A percentile compares a stretch with the other conserved stretches of the same genome.
Evolutionary conservation across 2,797 vertebrate species (phyloP).

Genomic region (Orientallactaga sibirica): DNA sequence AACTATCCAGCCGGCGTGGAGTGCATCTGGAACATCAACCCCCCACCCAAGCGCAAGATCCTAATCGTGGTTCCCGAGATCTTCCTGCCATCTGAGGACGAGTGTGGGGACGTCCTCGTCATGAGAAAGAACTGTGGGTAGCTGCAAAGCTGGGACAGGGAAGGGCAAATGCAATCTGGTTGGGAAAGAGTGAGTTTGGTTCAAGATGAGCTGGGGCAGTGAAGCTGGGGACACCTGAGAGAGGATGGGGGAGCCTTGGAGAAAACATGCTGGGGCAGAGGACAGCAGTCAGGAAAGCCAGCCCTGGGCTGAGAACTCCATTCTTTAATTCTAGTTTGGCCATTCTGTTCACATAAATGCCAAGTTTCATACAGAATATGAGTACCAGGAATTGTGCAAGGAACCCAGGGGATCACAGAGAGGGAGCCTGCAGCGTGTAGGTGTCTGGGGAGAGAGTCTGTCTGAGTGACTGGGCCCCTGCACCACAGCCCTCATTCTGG

Average conservation of each 20-base stretch:
- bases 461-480: background rate
- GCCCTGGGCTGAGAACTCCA: background rate
- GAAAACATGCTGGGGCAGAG: background rate
- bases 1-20: conserved; percentile 97
- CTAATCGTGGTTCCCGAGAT: conserved; percentile 99
- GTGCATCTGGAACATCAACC: conserved; percentile 99
- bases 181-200: background rate
- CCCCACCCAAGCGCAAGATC: conserved; percentile 98
- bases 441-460: background rate
- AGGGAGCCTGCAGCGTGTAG: background rate
- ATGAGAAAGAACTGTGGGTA: conserved; percentile 99
- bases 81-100: conserved; percentile 98
- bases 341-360: background rate
- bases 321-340: background rate
- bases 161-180: background rate
- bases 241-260: background rate
- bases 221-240: background rate
- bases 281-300: background rate
- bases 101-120: conserved; percentile 98
- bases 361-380: background rate
- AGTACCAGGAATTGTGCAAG: background rate
- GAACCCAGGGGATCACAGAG: background rate
- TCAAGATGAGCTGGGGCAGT: background rate
- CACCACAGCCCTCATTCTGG: background rate
- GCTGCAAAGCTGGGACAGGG: conserved; percentile 72